phyloP scores from a whole-genome alignment of 2,888 invertebrate species.

The Nephrotoma appendiculata region DNA sequence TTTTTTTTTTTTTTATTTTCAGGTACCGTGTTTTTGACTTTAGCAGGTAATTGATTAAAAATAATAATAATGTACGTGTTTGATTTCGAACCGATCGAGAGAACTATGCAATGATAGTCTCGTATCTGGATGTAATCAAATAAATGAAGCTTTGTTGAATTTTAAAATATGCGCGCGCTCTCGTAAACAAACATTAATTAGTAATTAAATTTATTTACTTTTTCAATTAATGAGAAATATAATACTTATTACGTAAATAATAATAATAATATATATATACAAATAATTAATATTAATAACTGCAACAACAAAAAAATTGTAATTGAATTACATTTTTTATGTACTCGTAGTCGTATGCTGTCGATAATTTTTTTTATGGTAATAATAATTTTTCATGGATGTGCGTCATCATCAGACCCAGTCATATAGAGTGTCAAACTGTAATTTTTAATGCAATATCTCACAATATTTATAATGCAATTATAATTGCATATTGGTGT shows the following conservation, averaged over 20 bases:
- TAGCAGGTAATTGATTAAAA: background rate
- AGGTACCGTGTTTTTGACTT: background rate
- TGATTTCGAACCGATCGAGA: background rate
- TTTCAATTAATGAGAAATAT: background rate
- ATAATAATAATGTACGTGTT: background rate
- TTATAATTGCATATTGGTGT: background rate
- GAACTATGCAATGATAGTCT: background rate
- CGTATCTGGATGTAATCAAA: too few relatives aligned
- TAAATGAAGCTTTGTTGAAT: background rate
- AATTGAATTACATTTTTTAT: background rate
- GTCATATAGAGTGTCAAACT: background rate
- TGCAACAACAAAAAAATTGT: background rate
- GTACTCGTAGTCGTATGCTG: background rate
- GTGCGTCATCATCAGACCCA: background rate
- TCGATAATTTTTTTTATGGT: too few relatives aligned
- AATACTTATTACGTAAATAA: background rate
- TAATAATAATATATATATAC: background rate
- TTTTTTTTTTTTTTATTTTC: background rate
- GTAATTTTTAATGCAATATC: background rate
- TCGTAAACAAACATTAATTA: background rate
- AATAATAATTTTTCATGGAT: background rate
- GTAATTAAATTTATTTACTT: background rate
- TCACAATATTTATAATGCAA: background rate
- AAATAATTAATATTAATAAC: background rate
- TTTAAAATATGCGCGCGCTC: background rate